Evolutionary conservation across 2,113 vertebrate genomes (phyloP).

Genomic region (Phocoena sinus): DNA sequence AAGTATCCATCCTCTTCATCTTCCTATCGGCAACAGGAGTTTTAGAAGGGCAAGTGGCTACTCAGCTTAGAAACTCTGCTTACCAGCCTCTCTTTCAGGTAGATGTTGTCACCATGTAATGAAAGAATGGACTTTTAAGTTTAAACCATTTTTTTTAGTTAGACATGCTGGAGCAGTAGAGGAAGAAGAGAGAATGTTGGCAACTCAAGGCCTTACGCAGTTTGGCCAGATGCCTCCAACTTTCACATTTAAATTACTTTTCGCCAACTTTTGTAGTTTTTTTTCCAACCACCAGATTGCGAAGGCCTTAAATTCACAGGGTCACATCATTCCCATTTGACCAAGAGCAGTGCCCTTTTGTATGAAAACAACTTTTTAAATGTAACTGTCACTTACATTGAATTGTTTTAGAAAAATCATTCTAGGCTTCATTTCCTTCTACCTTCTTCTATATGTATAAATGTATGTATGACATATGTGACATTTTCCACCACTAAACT

Average conservation of each 20-base stretch:
- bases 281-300: not conserved
- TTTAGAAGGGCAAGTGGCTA: not conserved
- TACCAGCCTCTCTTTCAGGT: not conserved
- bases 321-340: not conserved
- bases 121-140: not conserved
- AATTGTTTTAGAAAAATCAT: not conserved
- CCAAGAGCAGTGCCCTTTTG: not conserved
- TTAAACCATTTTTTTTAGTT: not conserved
- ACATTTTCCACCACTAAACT: not conserved
- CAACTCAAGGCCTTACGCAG: not conserved
- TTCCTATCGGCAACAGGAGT: not conserved
- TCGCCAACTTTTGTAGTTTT: not conserved
- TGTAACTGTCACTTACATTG: not conserved
- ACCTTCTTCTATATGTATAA: not conserved
- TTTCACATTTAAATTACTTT: conserved; percentile 41
- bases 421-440: not conserved
- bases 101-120: not conserved
- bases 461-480: not conserved
- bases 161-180: not conserved
- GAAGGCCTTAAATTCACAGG: not conserved
- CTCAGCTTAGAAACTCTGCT: not conserved
- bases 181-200: not conserved
- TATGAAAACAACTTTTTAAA: not conserved
- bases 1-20: not conserved
- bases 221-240: not conserved